Percentiles rank a stretch among this genome's conserved stretches.
These are phyloP conservation scores for Julus scanicus DNA, from an alignment of 2,888 invertebrate species.

Conservation along the genomic window DNA sequence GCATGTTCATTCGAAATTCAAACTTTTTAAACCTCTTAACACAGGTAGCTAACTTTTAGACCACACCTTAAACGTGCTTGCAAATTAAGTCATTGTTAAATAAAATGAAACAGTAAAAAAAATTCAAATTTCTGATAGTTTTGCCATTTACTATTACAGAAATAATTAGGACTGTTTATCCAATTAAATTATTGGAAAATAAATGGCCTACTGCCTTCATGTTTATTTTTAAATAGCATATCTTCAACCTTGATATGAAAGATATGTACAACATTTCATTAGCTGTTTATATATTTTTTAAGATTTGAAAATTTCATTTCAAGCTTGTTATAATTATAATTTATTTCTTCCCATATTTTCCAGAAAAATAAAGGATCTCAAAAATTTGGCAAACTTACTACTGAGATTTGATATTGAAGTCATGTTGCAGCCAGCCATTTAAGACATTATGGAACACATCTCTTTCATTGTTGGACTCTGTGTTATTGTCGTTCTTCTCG, in stretches of 20 bases:
- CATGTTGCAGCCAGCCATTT: background rate
- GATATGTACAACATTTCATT: background rate
- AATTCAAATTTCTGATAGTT: too few relatives aligned
- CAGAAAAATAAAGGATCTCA: background rate
- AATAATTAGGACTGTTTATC: too few relatives aligned
- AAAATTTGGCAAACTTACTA: background rate
- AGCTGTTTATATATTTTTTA: background rate
- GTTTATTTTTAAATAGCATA: background rate
- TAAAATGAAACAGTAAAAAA: too few relatives aligned
- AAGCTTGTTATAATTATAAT: background rate
- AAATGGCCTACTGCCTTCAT: background rate
- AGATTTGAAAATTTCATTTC: background rate
- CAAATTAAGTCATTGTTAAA: too few relatives aligned
- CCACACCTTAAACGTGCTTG: too few relatives aligned
- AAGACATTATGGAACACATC: slow-evolving; percentile 57
- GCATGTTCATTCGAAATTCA: too few relatives aligned
- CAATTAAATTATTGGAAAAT: too few relatives aligned
- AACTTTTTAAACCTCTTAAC: too few relatives aligned
- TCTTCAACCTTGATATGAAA: background rate
- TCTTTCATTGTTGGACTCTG: slow-evolving; percentile 57
- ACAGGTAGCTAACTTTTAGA: too few relatives aligned
- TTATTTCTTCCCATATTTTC: background rate
- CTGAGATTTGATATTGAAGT: background rate
- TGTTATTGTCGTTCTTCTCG: slow-evolving; percentile 76
- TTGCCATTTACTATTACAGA: too few relatives aligned